These are phyloP conservation scores for Drosophila sp. DNA, from an alignment of 1,140 invertebrate species.

Conservation along the genomic window DNA sequence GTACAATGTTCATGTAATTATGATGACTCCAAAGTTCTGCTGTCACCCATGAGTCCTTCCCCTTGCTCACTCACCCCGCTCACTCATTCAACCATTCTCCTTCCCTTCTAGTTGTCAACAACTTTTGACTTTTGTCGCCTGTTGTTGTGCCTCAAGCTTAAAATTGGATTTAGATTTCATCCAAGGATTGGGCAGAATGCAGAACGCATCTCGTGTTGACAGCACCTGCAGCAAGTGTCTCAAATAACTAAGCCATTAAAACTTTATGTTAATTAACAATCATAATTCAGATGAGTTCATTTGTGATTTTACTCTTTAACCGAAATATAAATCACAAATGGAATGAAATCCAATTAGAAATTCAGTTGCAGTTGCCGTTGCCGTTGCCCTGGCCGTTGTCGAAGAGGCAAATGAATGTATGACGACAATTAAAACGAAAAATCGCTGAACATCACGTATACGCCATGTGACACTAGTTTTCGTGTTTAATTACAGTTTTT, in stretches of 20 bases:
- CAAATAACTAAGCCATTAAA: slow-evolving; percentile 15
- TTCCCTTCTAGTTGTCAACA: neutral
- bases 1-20: slow-evolving; percentile 67
- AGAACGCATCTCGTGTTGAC: slow-evolving; percentile 6
- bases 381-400: slow-evolving; percentile 1
- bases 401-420: slow-evolving; percentile 53
- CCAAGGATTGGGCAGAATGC: neutral
- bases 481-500: slow-evolving; percentile 76
- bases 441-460: slow-evolving; percentile 59
- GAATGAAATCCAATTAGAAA: neutral
- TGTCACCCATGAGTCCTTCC: slow-evolving; percentile 22
- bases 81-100: slow-evolving; percentile 10
- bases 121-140: neutral
- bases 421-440: slow-evolving; percentile 57
- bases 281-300: slow-evolving; percentile 49
- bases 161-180: slow-evolving; percentile 5
- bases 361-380: neutral
- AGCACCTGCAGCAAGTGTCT: slow-evolving; percentile 21
- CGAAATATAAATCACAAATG: neutral
- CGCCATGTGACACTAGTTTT: slow-evolving; percentile 77
- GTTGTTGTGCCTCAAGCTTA: neutral
- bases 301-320: neutral
- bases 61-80: slow-evolving; percentile 19
- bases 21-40: slow-evolving; percentile 45
- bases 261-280: slow-evolving; percentile 50